Evolutionary conservation across 1,140 invertebrate genomes (phyloP), one percentile per base, ranked within the genome.

Genomic region (Lanistes nyassanus): DNA sequence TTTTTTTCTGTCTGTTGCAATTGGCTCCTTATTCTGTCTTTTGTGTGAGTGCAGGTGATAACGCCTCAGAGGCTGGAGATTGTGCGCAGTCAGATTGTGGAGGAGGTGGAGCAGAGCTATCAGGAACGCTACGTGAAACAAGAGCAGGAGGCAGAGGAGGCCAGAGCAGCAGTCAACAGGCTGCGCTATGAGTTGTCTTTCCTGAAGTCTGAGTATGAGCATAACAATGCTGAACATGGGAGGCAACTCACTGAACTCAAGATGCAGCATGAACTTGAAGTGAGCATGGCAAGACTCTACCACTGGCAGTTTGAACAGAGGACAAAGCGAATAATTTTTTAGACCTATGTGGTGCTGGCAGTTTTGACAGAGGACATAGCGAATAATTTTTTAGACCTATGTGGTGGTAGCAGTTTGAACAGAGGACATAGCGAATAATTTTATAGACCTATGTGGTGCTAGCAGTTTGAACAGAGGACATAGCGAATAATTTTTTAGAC

Each of bases 131-230:
- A 81, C 39, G 76, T 82, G 51, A 85, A 81, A 53, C 84, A 88
- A 64, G 87, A 87, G 29, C 67, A 79, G 21, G 88, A 89, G 68
- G 76, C 84, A 7, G 86, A 88, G 70, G 83, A 85, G 42, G 77
- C 81, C n/a, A 78, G 83, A 11, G 79, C 78, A 23, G 75, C 82
- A 34, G 80, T 82, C 60, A 88, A 82, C 68, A 85, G 84, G 74
- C 72, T 87, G 13, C 83, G 85, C 56, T 86, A 89, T 64, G 88
- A 89, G 73, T 77, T 85, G n/a, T 83, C 83, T 60, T 88, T 89
- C 74, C 68, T 89, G 34, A 88, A 87, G 77, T 82, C 87, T 4
- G 87, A 88, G 76, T 88, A 86, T 77, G 88, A 89, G 47, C 87
- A 88, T 71, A 81, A 84, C 53, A 80, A 80, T 36, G 64, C 77